Conservation (phyloP, 2,888 invertebrate species). For the Onthophagus sagittarius region DNA sequence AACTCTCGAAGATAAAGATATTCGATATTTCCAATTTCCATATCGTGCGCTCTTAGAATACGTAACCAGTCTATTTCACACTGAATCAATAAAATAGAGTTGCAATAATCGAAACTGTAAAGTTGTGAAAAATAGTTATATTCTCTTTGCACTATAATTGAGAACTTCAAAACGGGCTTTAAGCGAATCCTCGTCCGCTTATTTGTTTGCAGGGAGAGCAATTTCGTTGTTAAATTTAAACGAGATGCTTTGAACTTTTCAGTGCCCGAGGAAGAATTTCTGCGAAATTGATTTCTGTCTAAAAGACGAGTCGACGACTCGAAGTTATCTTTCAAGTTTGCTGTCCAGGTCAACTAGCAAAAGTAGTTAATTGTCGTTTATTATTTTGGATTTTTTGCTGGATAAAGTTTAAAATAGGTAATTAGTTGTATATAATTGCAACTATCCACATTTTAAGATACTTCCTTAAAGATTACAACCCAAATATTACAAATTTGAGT, state of each 20-base stretch:
- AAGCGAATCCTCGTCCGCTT: background rate
- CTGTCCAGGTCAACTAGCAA: background rate
- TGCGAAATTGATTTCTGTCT: background rate
- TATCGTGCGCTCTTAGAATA: too few relatives aligned
- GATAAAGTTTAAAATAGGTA: background rate
- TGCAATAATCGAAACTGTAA: background rate
- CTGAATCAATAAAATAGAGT: background rate
- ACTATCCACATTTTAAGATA: too few relatives aligned
- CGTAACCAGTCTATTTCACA: background rate
- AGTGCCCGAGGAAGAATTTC: background rate
- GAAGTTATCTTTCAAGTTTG: background rate
- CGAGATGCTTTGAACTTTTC: background rate
- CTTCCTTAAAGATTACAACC: too few relatives aligned
- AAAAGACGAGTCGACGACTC: background rate
- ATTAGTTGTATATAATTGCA: background rate
- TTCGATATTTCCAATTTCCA: background rate
- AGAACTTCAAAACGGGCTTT: background rate
- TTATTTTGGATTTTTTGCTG: background rate
- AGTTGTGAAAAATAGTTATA: background rate
- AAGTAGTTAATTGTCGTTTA: background rate
- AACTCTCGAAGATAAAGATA: background rate
- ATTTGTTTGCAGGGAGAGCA: background rate
- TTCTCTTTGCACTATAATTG: background rate
- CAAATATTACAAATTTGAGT: too few relatives aligned
- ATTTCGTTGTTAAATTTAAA: background rate